Conservation (phyloP, 2,797 vertebrate species). For the Rhadinocentrus ornatus region DNA sequence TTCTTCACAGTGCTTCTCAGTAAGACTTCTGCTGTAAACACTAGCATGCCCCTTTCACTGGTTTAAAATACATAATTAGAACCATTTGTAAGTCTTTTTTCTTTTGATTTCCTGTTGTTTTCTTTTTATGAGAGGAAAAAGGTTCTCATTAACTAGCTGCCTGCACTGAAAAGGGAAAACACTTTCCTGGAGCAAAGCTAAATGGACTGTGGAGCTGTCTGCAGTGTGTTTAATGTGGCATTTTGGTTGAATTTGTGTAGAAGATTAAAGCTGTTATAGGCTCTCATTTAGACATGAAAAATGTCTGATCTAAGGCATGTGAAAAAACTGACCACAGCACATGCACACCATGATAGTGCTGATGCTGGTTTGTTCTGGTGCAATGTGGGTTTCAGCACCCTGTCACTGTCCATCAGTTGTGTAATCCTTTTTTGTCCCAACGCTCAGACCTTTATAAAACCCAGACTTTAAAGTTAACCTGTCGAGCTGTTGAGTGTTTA, state of each 20-base stretch:
- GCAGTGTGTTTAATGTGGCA: conserved; percentile 12
- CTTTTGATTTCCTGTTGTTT: conserved; percentile 24
- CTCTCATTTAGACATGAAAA: conserved; percentile 9
- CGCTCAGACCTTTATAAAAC: too few species aligned
- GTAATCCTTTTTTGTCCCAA: neutral
- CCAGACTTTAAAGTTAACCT: neutral
- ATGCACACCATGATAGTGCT: neutral
- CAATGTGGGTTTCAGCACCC: conserved; percentile 72
- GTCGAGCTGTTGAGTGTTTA: neutral
- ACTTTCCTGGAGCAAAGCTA: conserved; percentile 32
- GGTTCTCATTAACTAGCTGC: conserved; percentile 31
- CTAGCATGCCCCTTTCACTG: conserved; percentile 29
- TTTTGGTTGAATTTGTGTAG: conserved; percentile 6
- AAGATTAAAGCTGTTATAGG: conserved; percentile 14
- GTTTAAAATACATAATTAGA: conserved; percentile 60
- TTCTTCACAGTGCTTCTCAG: conserved; percentile 22
- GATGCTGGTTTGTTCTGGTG: neutral
- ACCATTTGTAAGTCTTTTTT: conserved; percentile 49
- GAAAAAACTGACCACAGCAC: conserved; percentile 16
- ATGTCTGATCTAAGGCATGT: neutral
- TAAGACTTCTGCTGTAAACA: conserved; percentile 51
- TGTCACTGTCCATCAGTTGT: conserved; percentile 34
- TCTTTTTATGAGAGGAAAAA: conserved; percentile 20
- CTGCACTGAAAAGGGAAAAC: conserved; percentile 17
- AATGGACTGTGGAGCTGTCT: conserved; percentile 6